A percentile compares a stretch with the other conserved stretches of the same genome.
phyloP scores from a whole-genome alignment of 2,797 vertebrate genomes.

The Microcaecilia unicolor region DNA sequence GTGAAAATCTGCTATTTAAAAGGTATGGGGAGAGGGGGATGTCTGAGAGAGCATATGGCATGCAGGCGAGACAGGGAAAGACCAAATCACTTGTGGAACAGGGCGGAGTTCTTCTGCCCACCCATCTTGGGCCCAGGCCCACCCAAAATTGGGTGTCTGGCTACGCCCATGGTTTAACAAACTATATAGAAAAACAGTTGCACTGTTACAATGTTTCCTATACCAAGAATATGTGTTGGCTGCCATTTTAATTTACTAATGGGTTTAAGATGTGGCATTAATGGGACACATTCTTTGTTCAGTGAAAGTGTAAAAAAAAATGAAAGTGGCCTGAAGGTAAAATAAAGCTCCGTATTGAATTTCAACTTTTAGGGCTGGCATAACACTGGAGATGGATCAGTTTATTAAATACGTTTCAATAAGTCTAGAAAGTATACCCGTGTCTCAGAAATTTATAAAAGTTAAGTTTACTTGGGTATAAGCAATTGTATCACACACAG shows the following conservation, averaged over 20 bases:
- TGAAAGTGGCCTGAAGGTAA: slow-evolving; percentile 37
- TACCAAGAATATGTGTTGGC: slow-evolving; percentile 13
- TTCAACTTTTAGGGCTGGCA: slow-evolving; percentile 38
- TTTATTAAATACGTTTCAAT: slow-evolving; percentile 44
- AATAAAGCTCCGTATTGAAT: slow-evolving; percentile 34
- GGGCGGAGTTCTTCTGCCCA: no score
- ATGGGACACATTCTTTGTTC: slow-evolving; percentile 23
- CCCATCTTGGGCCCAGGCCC: no score
- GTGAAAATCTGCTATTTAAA: no score
- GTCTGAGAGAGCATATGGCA: no score
- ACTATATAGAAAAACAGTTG: slow-evolving; percentile 9
- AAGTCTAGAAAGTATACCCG: slow-evolving; percentile 33
- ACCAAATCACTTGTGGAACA: no score
- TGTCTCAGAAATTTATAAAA: slow-evolving; percentile 49
- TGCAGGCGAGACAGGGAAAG: no score
- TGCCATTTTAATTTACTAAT: slow-evolving; percentile 30
- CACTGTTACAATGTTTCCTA: not conserved
- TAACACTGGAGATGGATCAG: slow-evolving; percentile 39
- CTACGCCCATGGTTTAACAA: no score
- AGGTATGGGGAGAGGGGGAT: no score
- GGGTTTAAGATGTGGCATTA: slow-evolving; percentile 35
- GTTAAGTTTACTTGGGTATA: slow-evolving; percentile 57
- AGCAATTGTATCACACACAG: slow-evolving; percentile 54
- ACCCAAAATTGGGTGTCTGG: no score
- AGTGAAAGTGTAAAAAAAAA: slow-evolving; percentile 30